Percentiles rank a stretch among this genome's conserved stretches.
phyloP scores from a whole-genome alignment of 2,888 invertebrate species.

The Agrenia bidenticulata region DNA sequence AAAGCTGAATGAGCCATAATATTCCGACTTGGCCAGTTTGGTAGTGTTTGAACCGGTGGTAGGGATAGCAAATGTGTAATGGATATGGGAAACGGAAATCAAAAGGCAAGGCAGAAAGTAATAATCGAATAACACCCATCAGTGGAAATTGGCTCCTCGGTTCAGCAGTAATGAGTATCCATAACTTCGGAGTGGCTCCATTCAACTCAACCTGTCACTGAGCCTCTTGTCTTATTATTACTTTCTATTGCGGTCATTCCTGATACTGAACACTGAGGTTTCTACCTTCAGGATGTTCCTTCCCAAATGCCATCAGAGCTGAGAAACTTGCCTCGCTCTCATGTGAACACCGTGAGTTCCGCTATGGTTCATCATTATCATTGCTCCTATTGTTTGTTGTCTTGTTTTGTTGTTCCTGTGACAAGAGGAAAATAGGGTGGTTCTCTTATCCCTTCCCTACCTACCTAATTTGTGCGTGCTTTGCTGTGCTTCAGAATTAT shows the following conservation, averaged over 20 bases:
- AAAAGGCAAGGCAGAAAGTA: slow-evolving; percentile 39
- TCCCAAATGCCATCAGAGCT: too few relatives aligned
- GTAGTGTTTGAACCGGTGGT: neutral
- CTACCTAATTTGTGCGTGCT: too few relatives aligned
- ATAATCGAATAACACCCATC: slow-evolving; percentile 46
- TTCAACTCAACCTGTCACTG: slow-evolving; percentile 31
- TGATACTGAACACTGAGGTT: too few relatives aligned
- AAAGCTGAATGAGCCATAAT: too few relatives aligned
- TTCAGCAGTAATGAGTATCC: slow-evolving; percentile 42
- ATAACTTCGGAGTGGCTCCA: slow-evolving; percentile 22
- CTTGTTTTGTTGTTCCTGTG: slow-evolving; percentile 5
- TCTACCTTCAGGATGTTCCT: too few relatives aligned
- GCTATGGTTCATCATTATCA: slow-evolving; percentile 2
- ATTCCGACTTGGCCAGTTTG: too few relatives aligned
- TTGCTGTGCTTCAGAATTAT: too few relatives aligned
- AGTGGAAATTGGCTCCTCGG: slow-evolving; percentile 46
- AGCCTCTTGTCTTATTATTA: slow-evolving; percentile 7
- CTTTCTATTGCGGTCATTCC: neutral
- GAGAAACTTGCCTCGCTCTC: too few relatives aligned
- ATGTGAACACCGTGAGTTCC: too few relatives aligned
- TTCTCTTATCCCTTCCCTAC: too few relatives aligned
- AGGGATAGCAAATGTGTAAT: slow-evolving; percentile 31
- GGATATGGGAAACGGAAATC: slow-evolving; percentile 47
- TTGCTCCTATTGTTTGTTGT: neutral
- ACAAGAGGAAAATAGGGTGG: neutral